Evolutionary conservation across 1,140 invertebrate genomes (phyloP), one percentile per base, ranked within the genome.

Genomic region (Heliconius himera): DNA sequence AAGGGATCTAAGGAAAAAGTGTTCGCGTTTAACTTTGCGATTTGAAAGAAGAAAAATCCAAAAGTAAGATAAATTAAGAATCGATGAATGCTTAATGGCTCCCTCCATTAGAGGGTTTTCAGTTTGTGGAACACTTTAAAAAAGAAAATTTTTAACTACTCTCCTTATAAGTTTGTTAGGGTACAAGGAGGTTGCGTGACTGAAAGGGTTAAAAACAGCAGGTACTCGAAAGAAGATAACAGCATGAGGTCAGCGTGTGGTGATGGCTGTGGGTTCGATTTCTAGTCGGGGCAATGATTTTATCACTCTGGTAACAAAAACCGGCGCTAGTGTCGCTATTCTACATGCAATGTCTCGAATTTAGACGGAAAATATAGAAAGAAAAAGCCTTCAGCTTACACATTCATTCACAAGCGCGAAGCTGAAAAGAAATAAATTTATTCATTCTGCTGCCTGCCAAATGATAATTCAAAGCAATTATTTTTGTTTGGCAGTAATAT

Each of bases 51-150:
- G 86, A 89, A 90, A 91, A 90, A 90, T 90, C 88, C 85, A 89
- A 85, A 90, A 89, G 88, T 88, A 90, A 91, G 91, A 92, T 91
- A 91, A 92, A 93, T 93, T 92, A 89, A 88, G 86, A 90, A 89
- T 92, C 92, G 87, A 93, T 92, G 90, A 89, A 90, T 92, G 90
- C 87, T 88, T 93, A 93, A 93, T 93, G 91, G 91, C 83, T 88
- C 75, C 81, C 82, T 85, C 91, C 92, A 93, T 93, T 93, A 93
- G 90, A 87, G 84, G 88, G 87, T 91, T 91, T 90, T 89, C 88
- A 91, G 89, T 90, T 91, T 88, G 82, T 85, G 77, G 83, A 90
- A 87, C 80, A 85, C 86, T 91, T 90, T 90, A 82, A 86, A 88
- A 87, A 88, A 87, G 86, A 89, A 90, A 89, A 89, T 82, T 87